Conservation (phyloP, 2,888 invertebrate species). For the Alviniconcha strummeri region DNA sequence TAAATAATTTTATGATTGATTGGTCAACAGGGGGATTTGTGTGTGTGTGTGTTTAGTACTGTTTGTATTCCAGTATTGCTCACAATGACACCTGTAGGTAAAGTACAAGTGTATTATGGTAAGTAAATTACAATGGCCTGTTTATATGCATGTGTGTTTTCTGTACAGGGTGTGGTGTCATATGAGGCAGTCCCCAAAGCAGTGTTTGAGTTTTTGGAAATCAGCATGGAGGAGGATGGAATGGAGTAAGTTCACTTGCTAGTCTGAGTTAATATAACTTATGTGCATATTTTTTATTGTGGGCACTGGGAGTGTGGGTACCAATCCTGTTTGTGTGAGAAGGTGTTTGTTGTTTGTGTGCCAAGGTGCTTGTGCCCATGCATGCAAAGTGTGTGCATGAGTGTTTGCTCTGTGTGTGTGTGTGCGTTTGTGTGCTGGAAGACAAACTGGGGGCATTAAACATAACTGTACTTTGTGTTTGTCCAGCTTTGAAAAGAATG, state of each 20-base stretch:
- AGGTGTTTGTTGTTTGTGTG: background rate
- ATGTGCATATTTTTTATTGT: background rate
- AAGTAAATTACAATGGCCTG: no score
- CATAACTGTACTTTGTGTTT: no score
- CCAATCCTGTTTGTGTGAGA: background rate
- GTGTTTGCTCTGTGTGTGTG: background rate
- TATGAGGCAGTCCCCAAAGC: slow-evolving; percentile 56
- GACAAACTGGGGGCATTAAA: no score
- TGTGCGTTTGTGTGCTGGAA: background rate
- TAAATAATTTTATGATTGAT: no score
- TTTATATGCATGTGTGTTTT: background rate
- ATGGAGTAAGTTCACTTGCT: slow-evolving; percentile 43
- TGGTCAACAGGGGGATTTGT: no score
- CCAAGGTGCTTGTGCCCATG: background rate
- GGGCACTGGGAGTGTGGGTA: background rate
- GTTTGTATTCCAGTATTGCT: no score
- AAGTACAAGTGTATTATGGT: no score
- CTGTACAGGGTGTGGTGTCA: slow-evolving; percentile 54
- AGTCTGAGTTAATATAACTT: background rate
- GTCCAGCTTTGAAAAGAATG: slow-evolving; percentile 51
- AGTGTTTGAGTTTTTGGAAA: slow-evolving; percentile 61
- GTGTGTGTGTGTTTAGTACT: no score
- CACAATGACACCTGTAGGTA: no score
- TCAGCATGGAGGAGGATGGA: slow-evolving; percentile 34
- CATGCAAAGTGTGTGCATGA: background rate